Evolutionary conservation across 2,888 invertebrate genomes (phyloP), one percentile per base, ranked within the genome.

Genomic region (Adelphocoris suturalis): DNA sequence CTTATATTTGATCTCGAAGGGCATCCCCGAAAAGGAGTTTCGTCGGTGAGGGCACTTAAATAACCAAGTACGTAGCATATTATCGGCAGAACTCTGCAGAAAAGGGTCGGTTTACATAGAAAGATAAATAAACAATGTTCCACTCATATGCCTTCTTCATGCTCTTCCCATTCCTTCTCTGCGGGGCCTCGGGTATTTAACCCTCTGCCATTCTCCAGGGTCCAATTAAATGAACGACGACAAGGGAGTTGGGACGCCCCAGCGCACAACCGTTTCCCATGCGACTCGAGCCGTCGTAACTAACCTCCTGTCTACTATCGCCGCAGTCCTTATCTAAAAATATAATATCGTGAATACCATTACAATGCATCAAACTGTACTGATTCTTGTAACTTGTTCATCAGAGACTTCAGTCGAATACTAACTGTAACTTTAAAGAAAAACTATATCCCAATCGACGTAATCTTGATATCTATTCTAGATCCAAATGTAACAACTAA

Each of bases 81-180:
- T 2, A 75, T 75, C 75, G 75, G 75, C 19, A 7, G 16, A 75
- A 75, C 75, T 28, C 75, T 19, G 75, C 23, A 27, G 75, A 75
- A 11, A 12, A 16, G 13, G 52, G 52, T 52, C 14, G 16, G 75
- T 75, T 75, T 75, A 75, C 75, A 75, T 75, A 75, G 75, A n/a
- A 19, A 75, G 75, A 75, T 19, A 75, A 75, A 75, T 75, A 75
- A 75, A 75, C 75, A 75, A 75, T 5, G 2, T 28, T 75, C 23
- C 75, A 19, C 23, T 28, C 28, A 19, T 19, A 12, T 75, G n/a
- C 75, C 19, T 27, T 75, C 75, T 19, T 75, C 28, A 52, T 52
- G 3, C 14, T 52, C 11, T 52, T 52, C 52, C 52, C 16, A 52
- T 52, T 52, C 52, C 52, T 52, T 52, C 52, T 52, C 52, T 14